These are phyloP conservation scores for Henricia sp. DNA, from an alignment of 53 echinoderm and acorn worm species.

Conservation along the genomic window DNA sequence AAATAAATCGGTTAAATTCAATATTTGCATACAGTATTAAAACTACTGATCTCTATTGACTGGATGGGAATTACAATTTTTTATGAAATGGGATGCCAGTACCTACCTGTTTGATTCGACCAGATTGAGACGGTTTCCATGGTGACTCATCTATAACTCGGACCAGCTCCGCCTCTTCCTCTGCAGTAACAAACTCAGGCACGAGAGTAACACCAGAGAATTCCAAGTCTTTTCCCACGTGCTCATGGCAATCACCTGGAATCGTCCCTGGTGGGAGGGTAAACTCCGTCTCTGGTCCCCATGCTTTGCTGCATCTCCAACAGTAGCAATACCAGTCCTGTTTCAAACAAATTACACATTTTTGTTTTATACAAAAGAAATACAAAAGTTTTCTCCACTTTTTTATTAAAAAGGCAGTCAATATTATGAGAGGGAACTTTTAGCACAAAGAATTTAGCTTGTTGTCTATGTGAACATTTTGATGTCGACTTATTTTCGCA, in stretches of 20 bases:
- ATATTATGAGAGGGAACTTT: no score
- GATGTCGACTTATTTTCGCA: no score
- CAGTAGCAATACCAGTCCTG: constrained; percentile 76
- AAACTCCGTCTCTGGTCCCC: background rate
- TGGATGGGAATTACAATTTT: no score
- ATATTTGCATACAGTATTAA: background rate
- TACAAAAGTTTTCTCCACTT: no score
- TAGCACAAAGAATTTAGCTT: no score
- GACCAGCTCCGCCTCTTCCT: constrained; percentile 76
- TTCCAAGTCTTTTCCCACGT: constrained; percentile 40
- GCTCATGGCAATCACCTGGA: constrained; percentile 12
- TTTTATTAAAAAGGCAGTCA: no score
- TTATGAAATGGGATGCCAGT: no score
- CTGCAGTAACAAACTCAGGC: constrained; percentile 65
- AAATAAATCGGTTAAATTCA: background rate
- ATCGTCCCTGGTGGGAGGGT: background rate
- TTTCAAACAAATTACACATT: no score
- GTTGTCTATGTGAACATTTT: no score
- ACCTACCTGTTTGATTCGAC: constrained; percentile 89
- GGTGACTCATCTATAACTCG: constrained; percentile 67
- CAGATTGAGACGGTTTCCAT: constrained; percentile 96
- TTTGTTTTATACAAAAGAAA: no score
- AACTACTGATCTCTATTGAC: background rate
- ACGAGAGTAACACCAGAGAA: constrained; percentile 79
- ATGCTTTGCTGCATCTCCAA: constrained; percentile 67